Percentiles rank a stretch among this genome's conserved stretches.
Conservation (phyloP, 2,113 vertebrate genomes). For the Dolichotis patagonum region DNA sequence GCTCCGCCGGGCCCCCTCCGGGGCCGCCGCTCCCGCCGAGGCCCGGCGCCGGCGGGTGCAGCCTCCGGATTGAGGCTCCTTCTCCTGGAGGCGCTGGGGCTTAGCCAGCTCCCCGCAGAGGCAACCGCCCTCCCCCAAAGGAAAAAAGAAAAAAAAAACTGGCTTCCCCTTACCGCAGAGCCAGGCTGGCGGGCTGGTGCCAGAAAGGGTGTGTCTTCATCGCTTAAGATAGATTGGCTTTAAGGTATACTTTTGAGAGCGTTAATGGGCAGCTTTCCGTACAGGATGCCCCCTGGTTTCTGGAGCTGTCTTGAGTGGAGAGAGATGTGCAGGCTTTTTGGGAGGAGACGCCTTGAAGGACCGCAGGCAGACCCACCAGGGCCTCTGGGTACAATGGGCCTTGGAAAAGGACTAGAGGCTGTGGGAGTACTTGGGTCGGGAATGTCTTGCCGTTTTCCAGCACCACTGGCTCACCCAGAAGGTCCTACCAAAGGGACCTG, state of each 20-base stretch:
- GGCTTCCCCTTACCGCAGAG: slow-evolving; percentile 64
- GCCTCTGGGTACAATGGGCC: background rate
- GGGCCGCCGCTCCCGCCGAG: slow-evolving; percentile 25
- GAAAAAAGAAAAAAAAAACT: slow-evolving; percentile 35
- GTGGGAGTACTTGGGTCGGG: background rate
- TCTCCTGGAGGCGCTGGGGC: background rate
- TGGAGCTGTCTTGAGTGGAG: background rate
- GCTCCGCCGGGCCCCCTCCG: slow-evolving; percentile 24
- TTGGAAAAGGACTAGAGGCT: background rate
- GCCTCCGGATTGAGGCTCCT: background rate
- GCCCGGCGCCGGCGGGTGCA: slow-evolving; percentile 42
- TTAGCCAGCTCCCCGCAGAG: slow-evolving; percentile 6
- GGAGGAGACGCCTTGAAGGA: background rate
- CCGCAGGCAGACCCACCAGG: background rate
- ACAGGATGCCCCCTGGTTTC: background rate
- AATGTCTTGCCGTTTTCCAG: background rate
- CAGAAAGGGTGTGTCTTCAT: slow-evolving; percentile 77
- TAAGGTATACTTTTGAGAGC: slow-evolving; percentile 71
- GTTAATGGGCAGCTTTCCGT: background rate
- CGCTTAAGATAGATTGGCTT: slow-evolving; percentile 73
- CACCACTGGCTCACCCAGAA: background rate
- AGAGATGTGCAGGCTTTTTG: background rate
- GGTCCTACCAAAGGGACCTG: background rate
- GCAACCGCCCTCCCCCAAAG: slow-evolving; percentile 48
- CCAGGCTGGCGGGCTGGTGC: slow-evolving; percentile 66